Percentiles rank a stretch among this genome's conserved stretches.
These are phyloP conservation scores for Coboldia fuscipes DNA, from an alignment of 1,140 invertebrate species.

Conservation along the genomic window DNA sequence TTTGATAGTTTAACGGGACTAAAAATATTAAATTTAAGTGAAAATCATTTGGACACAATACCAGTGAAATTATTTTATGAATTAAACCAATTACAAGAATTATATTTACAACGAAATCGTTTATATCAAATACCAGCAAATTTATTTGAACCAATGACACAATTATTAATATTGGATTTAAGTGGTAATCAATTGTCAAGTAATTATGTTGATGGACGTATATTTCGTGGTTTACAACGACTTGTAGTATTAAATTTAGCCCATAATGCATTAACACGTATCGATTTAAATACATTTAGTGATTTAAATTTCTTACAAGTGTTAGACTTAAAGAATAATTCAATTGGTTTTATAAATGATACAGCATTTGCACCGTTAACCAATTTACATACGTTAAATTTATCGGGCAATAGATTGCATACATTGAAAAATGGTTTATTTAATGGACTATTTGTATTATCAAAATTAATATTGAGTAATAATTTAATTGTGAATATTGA, in stretches of 20 bases:
- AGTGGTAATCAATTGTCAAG: constrained; percentile 47
- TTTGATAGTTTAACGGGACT: constrained; percentile 43
- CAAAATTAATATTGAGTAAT: constrained; percentile 51
- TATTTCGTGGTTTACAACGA: constrained; percentile 42
- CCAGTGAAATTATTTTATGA: constrained; percentile 46
- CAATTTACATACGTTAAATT: constrained; percentile 60
- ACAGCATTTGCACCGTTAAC: constrained; percentile 59
- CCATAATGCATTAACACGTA: constrained; percentile 36
- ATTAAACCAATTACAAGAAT: constrained; percentile 43
- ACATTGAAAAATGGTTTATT: constrained; percentile 50
- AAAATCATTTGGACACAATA: constrained; percentile 46
- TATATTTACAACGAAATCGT: constrained; percentile 51
- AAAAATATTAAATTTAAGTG: constrained; percentile 51
- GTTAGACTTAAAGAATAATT: constrained; percentile 56
- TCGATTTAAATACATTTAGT: constrained; percentile 47
- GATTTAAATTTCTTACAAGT: constrained; percentile 66
- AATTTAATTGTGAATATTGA: constrained; percentile 52
- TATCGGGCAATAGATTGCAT: constrained; percentile 53
- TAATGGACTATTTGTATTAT: constrained; percentile 61
- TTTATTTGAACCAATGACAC: constrained; percentile 39
- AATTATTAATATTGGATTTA: constrained; percentile 45
- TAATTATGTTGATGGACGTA: constrained; percentile 41
- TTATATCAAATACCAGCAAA: constrained; percentile 45
- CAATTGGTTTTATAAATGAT: constrained; percentile 48
- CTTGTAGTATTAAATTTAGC: constrained; percentile 46